phyloP scores from a whole-genome alignment of 2,888 invertebrate species.

The Lysandra coridon region DNA sequence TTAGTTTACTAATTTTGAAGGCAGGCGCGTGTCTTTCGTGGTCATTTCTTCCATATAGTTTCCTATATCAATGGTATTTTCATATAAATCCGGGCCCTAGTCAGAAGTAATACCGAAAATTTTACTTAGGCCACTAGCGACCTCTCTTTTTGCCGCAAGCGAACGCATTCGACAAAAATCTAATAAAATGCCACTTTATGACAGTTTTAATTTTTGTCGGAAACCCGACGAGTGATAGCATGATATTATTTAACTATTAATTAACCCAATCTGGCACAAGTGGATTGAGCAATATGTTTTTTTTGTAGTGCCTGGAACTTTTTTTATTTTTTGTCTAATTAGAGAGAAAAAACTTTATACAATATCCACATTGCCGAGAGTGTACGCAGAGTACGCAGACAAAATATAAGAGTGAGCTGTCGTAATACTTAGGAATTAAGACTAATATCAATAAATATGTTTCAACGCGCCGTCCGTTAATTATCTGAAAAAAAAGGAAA shows the following conservation, averaged over 20 bases:
- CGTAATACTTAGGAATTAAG: conserved; percentile 14
- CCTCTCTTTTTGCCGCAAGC: too few species aligned
- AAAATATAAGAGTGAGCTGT: conserved; percentile 20
- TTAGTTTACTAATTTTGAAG: too few species aligned
- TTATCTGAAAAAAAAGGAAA: not conserved
- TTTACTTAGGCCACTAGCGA: too few species aligned
- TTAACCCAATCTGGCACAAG: not conserved
- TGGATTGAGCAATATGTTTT: not conserved
- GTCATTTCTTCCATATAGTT: too few species aligned
- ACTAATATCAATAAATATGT: conserved; percentile 23
- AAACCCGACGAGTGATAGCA: too few species aligned
- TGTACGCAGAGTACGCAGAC: too few species aligned
- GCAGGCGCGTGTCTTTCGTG: too few species aligned
- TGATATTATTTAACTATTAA: too few species aligned
- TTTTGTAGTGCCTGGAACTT: not conserved
- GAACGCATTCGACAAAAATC: too few species aligned
- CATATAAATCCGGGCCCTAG: too few species aligned
- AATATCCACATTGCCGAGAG: conserved; percentile 10
- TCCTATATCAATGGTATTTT: too few species aligned
- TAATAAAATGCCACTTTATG: not conserved
- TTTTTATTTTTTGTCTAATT: not conserved
- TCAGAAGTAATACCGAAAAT: not conserved
- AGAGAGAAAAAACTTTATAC: not conserved
- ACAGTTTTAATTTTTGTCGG: too few species aligned
- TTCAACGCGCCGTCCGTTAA: not conserved